Evolutionary conservation across 2,888 invertebrate genomes (phyloP).

Genomic region (Xylocampa areola): DNA sequence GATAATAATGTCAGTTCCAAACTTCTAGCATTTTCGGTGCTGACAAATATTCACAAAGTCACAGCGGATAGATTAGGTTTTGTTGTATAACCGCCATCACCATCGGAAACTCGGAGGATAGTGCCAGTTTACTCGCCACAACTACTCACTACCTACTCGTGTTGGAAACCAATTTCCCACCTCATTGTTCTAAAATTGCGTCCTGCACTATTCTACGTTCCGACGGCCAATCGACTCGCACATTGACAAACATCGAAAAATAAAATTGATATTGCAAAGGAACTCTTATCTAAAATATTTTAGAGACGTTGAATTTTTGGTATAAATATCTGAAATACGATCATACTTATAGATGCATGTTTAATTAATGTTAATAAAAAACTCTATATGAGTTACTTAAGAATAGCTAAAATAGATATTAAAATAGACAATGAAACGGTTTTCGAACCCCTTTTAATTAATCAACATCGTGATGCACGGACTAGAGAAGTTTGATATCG

Average conservation of each 20-base stretch:
- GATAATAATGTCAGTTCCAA: slow-evolving; percentile 14
- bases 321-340: slow-evolving; percentile 2
- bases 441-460: no score
- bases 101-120: slow-evolving; percentile 39
- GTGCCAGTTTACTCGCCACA: slow-evolving; percentile 45
- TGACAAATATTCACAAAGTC: slow-evolving; percentile 50
- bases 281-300: slow-evolving; percentile 41
- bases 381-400: no score
- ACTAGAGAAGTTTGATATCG: no score
- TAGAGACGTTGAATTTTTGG: slow-evolving; percentile 26
- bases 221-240: slow-evolving; percentile 67
- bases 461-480: no score
- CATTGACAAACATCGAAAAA: slow-evolving; percentile 72
- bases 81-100: slow-evolving; percentile 40
- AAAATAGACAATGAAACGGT: no score
- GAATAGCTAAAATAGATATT: no score
- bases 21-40: slow-evolving; percentile 22
- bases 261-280: slow-evolving; percentile 61
- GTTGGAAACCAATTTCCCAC: slow-evolving; percentile 80
- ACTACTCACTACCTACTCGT: slow-evolving; percentile 58
- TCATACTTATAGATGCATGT: neutral
- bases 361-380: no score
- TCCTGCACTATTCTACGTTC: slow-evolving; percentile 66
- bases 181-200: slow-evolving; percentile 84
- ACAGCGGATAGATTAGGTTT: slow-evolving; percentile 48